phyloP scores from a whole-genome alignment of 2,797 vertebrate species.

The Bradypodion pumilum region DNA sequence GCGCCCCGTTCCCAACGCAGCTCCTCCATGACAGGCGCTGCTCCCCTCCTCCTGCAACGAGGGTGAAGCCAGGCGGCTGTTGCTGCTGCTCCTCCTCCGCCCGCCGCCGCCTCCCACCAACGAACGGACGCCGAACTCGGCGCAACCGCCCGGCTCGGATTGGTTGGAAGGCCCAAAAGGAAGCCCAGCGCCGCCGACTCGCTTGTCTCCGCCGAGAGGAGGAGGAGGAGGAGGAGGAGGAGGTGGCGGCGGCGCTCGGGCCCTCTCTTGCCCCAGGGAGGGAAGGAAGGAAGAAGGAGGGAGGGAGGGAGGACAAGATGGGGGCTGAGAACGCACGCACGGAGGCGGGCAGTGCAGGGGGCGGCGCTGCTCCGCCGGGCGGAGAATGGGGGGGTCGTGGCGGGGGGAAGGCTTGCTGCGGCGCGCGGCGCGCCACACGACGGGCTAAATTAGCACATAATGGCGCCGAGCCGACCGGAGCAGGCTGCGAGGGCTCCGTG shows the following conservation, averaged over 20 bases:
- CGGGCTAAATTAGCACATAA: constrained; percentile 28
- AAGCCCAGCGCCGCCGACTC: neutral
- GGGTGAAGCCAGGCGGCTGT: neutral
- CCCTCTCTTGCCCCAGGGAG: neutral
- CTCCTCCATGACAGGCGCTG: constrained; percentile 64
- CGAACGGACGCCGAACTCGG: neutral
- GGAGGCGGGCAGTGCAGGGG: neutral
- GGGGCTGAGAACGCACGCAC: constrained; percentile 25
- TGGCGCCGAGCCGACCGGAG: constrained; percentile 11
- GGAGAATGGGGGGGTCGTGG: constrained; percentile 1
- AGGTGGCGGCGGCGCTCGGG: neutral
- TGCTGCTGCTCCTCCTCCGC: neutral
- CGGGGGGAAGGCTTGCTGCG: neutral
- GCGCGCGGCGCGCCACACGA: too few species aligned
- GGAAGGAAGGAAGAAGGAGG: constrained; percentile 24
- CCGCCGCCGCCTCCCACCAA: neutral
- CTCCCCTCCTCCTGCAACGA: neutral
- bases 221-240: neutral
- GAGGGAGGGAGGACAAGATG: constrained; percentile 20
- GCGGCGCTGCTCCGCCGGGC: neutral
- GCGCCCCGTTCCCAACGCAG: constrained; percentile 6
- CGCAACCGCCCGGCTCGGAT: neutral
- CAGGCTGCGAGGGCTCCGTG: too few species aligned
- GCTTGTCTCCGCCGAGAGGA: neutral
- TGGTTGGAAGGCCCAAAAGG: neutral